These are phyloP conservation scores for Cnemophilus loriae DNA, from an alignment of 2,113 vertebrate genomes.

Conservation along the genomic window DNA sequence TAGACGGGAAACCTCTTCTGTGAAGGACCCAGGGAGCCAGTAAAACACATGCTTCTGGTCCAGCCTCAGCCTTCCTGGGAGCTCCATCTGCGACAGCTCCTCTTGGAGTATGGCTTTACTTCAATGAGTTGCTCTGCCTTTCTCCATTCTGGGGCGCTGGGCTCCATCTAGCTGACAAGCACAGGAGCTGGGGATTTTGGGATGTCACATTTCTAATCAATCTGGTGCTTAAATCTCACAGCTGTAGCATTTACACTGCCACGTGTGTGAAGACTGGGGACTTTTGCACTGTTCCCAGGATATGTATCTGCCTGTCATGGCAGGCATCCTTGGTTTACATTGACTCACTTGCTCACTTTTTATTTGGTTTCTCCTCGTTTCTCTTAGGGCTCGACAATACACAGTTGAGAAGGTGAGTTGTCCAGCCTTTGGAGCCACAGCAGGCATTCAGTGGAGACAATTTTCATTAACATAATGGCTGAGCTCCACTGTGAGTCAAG, in stretches of 20 bases:
- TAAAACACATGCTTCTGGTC: not conserved
- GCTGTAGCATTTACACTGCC: not conserved
- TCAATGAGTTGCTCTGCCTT: not conserved
- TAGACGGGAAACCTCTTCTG: not conserved
- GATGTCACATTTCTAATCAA: not conserved
- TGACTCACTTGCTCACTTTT: not conserved
- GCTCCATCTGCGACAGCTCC: rapidly evolving
- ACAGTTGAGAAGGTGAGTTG: not conserved
- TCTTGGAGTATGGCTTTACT: not conserved
- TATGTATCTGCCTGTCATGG: not conserved
- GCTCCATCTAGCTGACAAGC: not conserved
- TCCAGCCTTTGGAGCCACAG: not conserved
- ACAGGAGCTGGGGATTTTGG: not conserved
- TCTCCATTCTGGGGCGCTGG: not conserved
- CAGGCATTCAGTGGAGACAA: not conserved
- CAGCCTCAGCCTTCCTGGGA: not conserved
- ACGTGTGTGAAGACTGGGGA: not conserved
- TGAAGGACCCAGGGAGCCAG: not conserved
- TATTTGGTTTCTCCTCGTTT: not conserved
- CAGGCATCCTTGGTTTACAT: not conserved
- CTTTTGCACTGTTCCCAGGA: not conserved
- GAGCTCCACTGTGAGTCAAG: not conserved
- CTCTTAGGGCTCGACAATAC: not conserved
- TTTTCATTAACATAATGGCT: not conserved
- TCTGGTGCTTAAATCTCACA: not conserved